Evolutionary conservation across 23 tunicate species (phyloP).

Genomic region (Aplidium turbinatum): DNA sequence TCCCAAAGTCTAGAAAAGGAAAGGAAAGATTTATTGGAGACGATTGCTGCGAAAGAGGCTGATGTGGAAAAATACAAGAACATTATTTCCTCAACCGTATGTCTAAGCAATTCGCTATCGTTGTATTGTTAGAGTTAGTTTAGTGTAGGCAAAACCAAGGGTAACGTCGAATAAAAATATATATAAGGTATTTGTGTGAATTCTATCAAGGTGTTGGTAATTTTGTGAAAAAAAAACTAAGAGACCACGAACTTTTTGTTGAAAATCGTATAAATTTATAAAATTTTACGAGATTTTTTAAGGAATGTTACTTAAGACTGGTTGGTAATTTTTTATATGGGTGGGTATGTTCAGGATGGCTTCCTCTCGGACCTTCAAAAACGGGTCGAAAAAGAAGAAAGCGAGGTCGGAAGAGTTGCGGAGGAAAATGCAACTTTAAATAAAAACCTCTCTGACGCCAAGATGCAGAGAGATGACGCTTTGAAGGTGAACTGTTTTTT

Average conservation of each 20-base stretch:
- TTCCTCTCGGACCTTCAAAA: slow-evolving; percentile 40
- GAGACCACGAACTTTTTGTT: no score
- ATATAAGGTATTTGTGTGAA: no score
- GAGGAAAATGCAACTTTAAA: slow-evolving; percentile 6
- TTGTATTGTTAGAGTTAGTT: no score
- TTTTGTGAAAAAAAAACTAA: no score
- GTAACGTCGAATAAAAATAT: no score
- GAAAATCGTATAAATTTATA: no score
- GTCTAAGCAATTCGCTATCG: no score
- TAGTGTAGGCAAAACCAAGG: no score
- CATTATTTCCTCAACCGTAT: slow-evolving; percentile 30
- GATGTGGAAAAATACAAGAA: slow-evolving; percentile 40
- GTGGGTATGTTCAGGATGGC: slow-evolving; percentile 51
- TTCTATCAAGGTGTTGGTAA: no score
- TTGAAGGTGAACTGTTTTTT: background rate
- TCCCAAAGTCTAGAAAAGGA: background rate
- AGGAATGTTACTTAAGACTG: background rate
- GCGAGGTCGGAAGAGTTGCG: slow-evolving; percentile 29
- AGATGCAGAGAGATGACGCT: slow-evolving; percentile 7
- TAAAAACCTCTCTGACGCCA: slow-evolving; percentile 5
- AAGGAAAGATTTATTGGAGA: background rate
- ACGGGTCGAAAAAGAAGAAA: slow-evolving; percentile 49
- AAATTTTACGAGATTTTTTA: background rate
- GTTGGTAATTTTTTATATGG: no score
- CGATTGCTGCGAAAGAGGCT: background rate